Evolutionary conservation across 30 jellyfish, hydroid and myxozoan species (phyloP).

Genomic region (Rhopilema esculentum): DNA sequence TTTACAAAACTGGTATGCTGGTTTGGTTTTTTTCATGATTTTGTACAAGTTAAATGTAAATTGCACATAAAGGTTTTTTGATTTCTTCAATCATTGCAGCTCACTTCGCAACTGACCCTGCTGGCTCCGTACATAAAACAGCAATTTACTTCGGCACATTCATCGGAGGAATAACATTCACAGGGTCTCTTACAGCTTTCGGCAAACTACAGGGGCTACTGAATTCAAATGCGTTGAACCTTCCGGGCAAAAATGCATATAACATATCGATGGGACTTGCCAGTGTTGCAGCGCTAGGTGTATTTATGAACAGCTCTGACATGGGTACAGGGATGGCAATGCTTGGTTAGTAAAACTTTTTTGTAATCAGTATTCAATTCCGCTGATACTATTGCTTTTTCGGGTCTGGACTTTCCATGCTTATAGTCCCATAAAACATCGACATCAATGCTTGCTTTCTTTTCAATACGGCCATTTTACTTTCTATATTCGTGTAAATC

Average conservation of each 20-base stretch:
- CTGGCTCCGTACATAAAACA: constrained; percentile 94
- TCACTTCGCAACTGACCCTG: constrained; percentile 91
- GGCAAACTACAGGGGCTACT: constrained; percentile 96
- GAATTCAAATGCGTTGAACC: constrained; percentile 78
- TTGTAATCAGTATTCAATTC: too few relatives aligned
- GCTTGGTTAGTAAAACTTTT: constrained; percentile 75
- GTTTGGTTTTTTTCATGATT: too few relatives aligned
- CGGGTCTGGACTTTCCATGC: too few relatives aligned
- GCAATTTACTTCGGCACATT: constrained; percentile 95
- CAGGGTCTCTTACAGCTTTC: constrained; percentile 97
- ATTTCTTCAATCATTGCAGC: constrained; percentile 25
- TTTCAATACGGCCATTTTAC: too few relatives aligned
- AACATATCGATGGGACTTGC: constrained; percentile 92
- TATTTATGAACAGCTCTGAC: constrained; percentile 87
- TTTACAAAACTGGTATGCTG: too few relatives aligned
- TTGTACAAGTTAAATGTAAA: too few relatives aligned
- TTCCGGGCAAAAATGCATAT: constrained; percentile 92
- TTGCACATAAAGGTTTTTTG: too few relatives aligned
- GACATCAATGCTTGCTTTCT: too few relatives aligned
- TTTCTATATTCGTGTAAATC: too few relatives aligned
- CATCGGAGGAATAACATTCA: constrained; percentile 95
- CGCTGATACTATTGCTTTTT: neutral
- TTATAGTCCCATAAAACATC: too few relatives aligned
- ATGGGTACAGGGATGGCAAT: constrained; percentile 78
- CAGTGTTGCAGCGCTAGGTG: constrained; percentile 91